Conservation (phyloP, 2,888 invertebrate species). For the Candidula unifasciata region DNA sequence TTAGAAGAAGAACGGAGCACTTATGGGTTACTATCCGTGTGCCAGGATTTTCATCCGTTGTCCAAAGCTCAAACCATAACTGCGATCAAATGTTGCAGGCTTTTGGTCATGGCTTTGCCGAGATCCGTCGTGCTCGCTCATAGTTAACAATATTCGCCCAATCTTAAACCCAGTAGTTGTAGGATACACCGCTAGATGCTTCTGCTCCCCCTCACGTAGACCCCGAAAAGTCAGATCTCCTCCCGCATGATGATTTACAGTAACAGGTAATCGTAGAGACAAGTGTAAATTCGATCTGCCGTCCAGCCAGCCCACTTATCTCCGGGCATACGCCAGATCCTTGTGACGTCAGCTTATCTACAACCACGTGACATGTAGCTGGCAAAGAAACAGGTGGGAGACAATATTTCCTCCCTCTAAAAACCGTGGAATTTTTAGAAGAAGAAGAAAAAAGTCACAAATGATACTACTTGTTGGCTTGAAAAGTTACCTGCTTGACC, state of each 20-base stretch:
- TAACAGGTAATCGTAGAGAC: slow-evolving; percentile 23
- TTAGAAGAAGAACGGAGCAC: too few species aligned
- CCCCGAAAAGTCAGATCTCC: background rate
- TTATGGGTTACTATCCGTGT: too few species aligned
- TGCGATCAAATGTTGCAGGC: too few species aligned
- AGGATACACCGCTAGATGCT: background rate
- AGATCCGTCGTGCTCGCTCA: too few species aligned
- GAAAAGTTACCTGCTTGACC: slow-evolving; percentile 1
- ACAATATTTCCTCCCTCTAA: background rate
- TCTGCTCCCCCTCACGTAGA: background rate
- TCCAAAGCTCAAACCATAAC: too few species aligned
- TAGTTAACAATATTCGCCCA: too few species aligned
- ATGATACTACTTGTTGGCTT: slow-evolving; percentile 22
- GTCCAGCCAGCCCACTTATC: slow-evolving; percentile 7
- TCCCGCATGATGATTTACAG: slow-evolving; percentile 26
- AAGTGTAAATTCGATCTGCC: slow-evolving; percentile 19
- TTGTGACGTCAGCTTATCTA: slow-evolving; percentile 15
- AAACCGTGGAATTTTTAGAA: background rate
- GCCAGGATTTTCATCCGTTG: too few species aligned
- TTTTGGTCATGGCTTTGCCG: too few species aligned
- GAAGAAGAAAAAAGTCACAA: background rate
- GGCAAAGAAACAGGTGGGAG: slow-evolving; percentile 29
- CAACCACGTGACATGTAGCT: background rate
- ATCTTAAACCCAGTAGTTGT: background rate
- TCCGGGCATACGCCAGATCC: slow-evolving; percentile 5